These are phyloP conservation scores for Schizotus pectinicornis DNA, from an alignment of 2,888 invertebrate species.

Conservation along the genomic window DNA sequence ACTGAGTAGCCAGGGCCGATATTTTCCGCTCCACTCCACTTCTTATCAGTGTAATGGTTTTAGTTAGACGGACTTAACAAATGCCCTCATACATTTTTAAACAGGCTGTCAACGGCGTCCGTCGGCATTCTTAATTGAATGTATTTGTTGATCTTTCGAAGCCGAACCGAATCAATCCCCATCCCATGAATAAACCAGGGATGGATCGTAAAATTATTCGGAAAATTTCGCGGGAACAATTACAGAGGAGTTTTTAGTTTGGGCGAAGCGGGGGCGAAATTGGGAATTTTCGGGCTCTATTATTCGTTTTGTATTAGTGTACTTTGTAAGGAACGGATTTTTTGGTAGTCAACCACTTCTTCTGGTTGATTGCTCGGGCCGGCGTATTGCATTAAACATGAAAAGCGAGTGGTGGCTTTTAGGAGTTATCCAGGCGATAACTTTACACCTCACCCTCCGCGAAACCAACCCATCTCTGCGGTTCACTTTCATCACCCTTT, in stretches of 20 bases:
- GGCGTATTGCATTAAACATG: constrained; percentile 56
- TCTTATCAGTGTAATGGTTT: constrained; percentile 50
- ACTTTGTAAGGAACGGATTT: constrained; percentile 18
- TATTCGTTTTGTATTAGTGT: constrained; percentile 14
- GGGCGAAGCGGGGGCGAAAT: neutral
- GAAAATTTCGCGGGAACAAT: neutral
- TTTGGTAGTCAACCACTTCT: constrained; percentile 36
- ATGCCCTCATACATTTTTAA: constrained; percentile 52
- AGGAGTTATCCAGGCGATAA: constrained; percentile 54
- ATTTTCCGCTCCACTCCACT: constrained; percentile 43
- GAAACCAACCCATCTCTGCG: constrained; percentile 25
- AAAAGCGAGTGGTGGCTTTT: constrained; percentile 54
- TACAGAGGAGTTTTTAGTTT: neutral
- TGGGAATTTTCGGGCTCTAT: neutral
- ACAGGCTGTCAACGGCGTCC: constrained; percentile 42
- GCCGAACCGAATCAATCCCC: constrained; percentile 8
- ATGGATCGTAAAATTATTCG: constrained; percentile 1
- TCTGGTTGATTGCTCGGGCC: constrained; percentile 49
- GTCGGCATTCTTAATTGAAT: constrained; percentile 36
- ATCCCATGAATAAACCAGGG: neutral
- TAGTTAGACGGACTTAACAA: constrained; percentile 37
- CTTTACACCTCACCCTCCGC: constrained; percentile 38
- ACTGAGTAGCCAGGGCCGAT: constrained; percentile 42
- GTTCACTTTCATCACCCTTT: constrained; percentile 28
- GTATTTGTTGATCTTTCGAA: constrained; percentile 36